phyloP scores from a whole-genome alignment of 2,113 vertebrate species.

The Phodopus roborovskii region DNA sequence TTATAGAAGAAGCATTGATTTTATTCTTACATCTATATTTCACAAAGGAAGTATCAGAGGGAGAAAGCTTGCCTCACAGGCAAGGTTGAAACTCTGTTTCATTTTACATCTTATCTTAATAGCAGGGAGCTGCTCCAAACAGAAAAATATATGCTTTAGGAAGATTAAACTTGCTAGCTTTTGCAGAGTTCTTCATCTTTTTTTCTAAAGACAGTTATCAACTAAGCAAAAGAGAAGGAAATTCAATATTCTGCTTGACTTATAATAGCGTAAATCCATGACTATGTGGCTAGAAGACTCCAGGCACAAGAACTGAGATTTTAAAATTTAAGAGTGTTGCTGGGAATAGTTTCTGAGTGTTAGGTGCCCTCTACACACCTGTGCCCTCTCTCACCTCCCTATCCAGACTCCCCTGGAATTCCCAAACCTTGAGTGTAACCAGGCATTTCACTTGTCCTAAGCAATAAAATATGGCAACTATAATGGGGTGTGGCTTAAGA shows the following conservation, averaged over 20 bases:
- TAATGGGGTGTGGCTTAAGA: not conserved
- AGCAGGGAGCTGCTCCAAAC: constrained; percentile 56
- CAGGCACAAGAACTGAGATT: not conserved
- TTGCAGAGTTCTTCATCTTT: constrained; percentile 60
- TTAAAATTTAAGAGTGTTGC: constrained; percentile 52
- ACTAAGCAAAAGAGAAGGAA: constrained; percentile 69
- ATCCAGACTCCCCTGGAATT: not conserved
- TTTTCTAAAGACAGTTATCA: constrained; percentile 68
- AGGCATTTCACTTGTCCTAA: not conserved
- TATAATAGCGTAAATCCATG: constrained; percentile 50
- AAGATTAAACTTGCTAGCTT: constrained; percentile 62
- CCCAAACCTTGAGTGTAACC: not conserved
- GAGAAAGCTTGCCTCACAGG: constrained; percentile 55
- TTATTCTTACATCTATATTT: constrained; percentile 68
- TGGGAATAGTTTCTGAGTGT: not conserved
- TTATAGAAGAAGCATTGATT: constrained; percentile 63
- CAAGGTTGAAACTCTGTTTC: constrained; percentile 70
- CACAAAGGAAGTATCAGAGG: constrained; percentile 57
- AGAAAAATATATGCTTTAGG: constrained; percentile 65
- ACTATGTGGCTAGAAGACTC: constrained; percentile 32
- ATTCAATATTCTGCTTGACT: constrained; percentile 18
- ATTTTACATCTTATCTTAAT: constrained; percentile 80
- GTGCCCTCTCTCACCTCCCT: not conserved
- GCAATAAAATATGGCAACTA: not conserved
- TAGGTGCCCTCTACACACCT: not conserved